Evolutionary conservation across 53 echinoderm and acorn worm species (phyloP), one percentile per base, ranked within the genome.

Genomic region (Crossaster papposus): DNA sequence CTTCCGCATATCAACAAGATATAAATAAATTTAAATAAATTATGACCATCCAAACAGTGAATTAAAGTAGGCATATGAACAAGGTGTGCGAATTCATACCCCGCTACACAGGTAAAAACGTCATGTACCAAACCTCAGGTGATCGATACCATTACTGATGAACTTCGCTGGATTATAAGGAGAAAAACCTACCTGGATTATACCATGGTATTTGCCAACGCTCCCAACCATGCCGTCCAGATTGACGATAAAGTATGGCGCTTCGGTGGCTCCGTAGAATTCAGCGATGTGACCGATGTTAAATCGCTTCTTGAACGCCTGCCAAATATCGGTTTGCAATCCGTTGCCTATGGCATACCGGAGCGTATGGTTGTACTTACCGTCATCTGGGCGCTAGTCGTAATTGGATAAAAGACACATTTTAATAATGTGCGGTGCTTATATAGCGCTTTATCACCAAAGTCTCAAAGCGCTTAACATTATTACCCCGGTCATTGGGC

Each of bases 271-370:
- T 0, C 86, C 93, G 80, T 90, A 93, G 78, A 90, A 87, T 52
- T 90, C 90, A 53, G 64, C 78, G 44, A 93, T 86, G 13, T 55
- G 79, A 0, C 31, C 78, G 72, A 93, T 93, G 63, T 93, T 93
- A 51, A 93, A 93, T 71, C 93, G 58, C 37, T 44, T 52, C 36
- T 90, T 30, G 58, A 93, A 93, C 22, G 73, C 81, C 30, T 65
- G 37, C 93, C 93, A 93, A 54, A 93, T 93, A 72, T 93, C 93
- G 23, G 90, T 88, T 20, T 88, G 70, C 1, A 93, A 35, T 15
- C 93, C 93, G 28, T 93, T 93, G 30, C 93, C 93, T 26, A 90
- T 34, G 7, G 93, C 93, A 24, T 81, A 58, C 62, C 92, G 89
- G 23, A 92, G 53, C 32, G 36, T 91, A 12, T 89, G 89, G 14